These are phyloP conservation scores for Trichopoda pennipes DNA, from an alignment of 2,888 invertebrate genomes.

Conservation along the genomic window DNA sequence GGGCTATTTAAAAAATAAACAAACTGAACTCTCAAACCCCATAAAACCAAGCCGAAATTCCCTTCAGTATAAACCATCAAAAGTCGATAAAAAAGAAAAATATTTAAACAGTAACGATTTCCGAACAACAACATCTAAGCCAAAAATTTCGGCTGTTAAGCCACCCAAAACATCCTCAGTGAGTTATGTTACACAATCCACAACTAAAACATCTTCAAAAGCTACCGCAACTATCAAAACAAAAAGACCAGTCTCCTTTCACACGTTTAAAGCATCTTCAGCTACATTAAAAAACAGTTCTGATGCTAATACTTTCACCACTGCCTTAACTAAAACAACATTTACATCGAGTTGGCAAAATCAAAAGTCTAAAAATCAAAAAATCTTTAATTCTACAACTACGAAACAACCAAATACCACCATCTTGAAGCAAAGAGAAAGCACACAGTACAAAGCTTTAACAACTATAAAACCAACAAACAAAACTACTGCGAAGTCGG, in stretches of 20 bases:
- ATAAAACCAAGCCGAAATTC: not conserved
- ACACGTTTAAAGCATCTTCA: not conserved
- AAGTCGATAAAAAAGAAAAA: constrained; percentile 5
- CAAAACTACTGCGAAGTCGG: no score
- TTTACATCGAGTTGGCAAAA: constrained; percentile 24
- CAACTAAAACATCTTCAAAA: no score
- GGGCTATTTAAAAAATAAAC: not conserved
- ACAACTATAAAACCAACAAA: no score
- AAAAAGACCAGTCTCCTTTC: not conserved
- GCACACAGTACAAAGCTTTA: no score
- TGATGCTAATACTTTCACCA: not conserved
- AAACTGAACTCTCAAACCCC: not conserved
- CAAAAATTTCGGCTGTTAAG: constrained; percentile 22
- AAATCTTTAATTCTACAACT: constrained; percentile 4
- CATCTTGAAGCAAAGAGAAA: no score
- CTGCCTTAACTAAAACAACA: constrained; percentile 52
- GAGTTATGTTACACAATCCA: not conserved
- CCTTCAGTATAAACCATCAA: not conserved
- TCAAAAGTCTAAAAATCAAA: constrained; percentile 27
- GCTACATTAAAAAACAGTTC: not conserved
- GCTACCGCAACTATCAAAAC: not conserved
- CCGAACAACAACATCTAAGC: constrained; percentile 39
- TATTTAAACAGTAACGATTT: constrained; percentile 53
- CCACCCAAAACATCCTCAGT: not conserved
- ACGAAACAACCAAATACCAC: constrained; percentile 26